A percentile compares a stretch with the other conserved stretches of the same genome.
Evolutionary conservation across 2,113 vertebrate species (phyloP).

Genomic region (Varanus salvator): DNA sequence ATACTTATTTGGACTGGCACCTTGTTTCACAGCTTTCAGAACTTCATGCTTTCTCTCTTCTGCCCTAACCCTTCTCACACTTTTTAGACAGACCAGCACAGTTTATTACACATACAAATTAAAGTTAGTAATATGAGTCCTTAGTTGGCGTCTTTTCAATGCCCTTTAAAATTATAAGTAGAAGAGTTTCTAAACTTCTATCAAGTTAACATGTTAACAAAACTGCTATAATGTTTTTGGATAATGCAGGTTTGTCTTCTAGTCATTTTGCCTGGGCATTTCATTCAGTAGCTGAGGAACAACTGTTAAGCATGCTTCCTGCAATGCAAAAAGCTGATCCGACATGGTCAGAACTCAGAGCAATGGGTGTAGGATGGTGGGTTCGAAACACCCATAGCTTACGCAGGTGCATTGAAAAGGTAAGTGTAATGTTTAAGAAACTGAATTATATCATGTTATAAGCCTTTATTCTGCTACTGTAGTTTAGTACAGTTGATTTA

Average conservation of each 20-base stretch:
- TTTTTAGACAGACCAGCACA: too few species aligned
- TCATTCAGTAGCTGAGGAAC: constrained; percentile 97
- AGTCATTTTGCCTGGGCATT: constrained; percentile 98
- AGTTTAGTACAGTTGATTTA: neutral
- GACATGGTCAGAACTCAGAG: constrained; percentile 92
- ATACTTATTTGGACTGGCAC: too few species aligned
- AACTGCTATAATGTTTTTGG: constrained; percentile 23
- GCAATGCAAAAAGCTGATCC: constrained; percentile 89
- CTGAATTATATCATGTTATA: neutral
- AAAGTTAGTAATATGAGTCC: neutral
- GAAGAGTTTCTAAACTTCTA: neutral
- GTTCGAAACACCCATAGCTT: constrained; percentile 90
- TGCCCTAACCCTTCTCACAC: too few species aligned
- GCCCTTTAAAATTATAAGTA: neutral
- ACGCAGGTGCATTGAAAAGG: constrained; percentile 95
- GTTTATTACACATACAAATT: neutral
- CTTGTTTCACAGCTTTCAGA: too few species aligned
- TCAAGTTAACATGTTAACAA: neutral
- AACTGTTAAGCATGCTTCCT: constrained; percentile 92
- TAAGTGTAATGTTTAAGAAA: constrained; percentile 59
- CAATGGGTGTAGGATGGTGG: constrained; percentile 99
- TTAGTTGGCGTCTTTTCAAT: neutral
- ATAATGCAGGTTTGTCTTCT: constrained; percentile 87
- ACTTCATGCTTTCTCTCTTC: too few species aligned
- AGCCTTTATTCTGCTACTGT: neutral